Percentiles rank a stretch among this genome's conserved stretches.
Evolutionary conservation across 2,113 vertebrate species (phyloP).

Genomic region (Triplophysa rosa): DNA sequence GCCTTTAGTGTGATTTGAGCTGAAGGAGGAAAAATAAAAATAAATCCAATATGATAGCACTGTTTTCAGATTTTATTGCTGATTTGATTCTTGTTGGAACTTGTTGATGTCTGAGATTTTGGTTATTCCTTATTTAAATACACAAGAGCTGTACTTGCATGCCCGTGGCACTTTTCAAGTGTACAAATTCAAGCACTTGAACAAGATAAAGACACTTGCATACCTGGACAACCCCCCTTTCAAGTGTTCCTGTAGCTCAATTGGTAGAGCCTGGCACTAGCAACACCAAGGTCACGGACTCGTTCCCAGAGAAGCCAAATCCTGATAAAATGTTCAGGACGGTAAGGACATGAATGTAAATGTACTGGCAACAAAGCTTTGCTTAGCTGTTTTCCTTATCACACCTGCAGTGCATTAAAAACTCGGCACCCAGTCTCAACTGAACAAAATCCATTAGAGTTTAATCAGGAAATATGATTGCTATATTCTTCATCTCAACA

Average conservation of each 20-base stretch:
- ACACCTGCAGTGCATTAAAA: constrained; percentile 74
- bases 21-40: too few relatives aligned
- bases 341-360: neutral
- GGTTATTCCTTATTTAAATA: too few relatives aligned
- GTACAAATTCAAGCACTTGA: neutral
- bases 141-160: too few relatives aligned
- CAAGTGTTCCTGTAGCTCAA: neutral
- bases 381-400: constrained; percentile 62
- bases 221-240: neutral
- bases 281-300: neutral
- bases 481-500: constrained; percentile 75
- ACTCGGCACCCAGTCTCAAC: constrained; percentile 69
- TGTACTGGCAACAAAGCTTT: neutral
- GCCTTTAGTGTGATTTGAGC: too few relatives aligned
- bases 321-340: neutral
- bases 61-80: too few relatives aligned
- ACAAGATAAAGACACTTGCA: neutral
- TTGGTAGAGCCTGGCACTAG: neutral
- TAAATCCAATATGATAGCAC: too few relatives aligned
- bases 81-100: too few relatives aligned
- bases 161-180: too few relatives aligned
- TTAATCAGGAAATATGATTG: constrained; percentile 85
- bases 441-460: constrained; percentile 77
- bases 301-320: neutral
- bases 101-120: too few relatives aligned